These are phyloP conservation scores for Dysidea cf. avara DNA, from an alignment of 37 sponge, comb jelly and placozoan genomes.

Conservation along the genomic window DNA sequence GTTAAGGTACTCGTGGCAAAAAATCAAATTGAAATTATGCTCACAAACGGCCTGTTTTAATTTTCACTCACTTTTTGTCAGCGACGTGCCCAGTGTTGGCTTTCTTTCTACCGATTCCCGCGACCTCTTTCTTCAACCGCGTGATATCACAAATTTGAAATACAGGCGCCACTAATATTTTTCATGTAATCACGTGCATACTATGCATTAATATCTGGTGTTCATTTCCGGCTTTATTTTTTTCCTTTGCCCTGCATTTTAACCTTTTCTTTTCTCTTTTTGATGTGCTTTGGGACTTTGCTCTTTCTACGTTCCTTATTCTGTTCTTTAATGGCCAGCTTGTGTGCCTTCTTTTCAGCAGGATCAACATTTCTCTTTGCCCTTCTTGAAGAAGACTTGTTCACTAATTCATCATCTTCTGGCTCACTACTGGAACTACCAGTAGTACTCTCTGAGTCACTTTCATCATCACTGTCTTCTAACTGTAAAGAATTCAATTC, in stretches of 20 bases:
- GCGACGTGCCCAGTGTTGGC: too few relatives aligned
- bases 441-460: not conserved
- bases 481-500: not conserved
- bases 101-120: too few relatives aligned
- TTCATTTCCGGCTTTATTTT: not conserved
- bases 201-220: too few relatives aligned
- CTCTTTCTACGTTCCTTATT: conserved; percentile 81
- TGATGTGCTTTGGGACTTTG: conserved; percentile 87
- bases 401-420: not conserved
- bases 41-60: too few relatives aligned
- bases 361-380: not conserved
- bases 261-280: conserved; percentile 80
- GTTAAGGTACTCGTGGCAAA: too few relatives aligned
- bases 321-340: conserved; percentile 86
- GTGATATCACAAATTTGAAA: too few relatives aligned
- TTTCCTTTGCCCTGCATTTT: conserved; percentile 24
- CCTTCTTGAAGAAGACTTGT: not conserved
- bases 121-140: too few relatives aligned
- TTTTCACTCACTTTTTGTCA: too few relatives aligned
- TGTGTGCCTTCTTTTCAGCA: conserved; percentile 60
- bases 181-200: too few relatives aligned
- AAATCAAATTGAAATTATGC: too few relatives aligned
- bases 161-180: too few relatives aligned
- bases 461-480: not conserved
- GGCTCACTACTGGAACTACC: too few relatives aligned